phyloP scores from a whole-genome alignment of 2,888 invertebrate genomes.

The Lasioglossum calceatum region DNA sequence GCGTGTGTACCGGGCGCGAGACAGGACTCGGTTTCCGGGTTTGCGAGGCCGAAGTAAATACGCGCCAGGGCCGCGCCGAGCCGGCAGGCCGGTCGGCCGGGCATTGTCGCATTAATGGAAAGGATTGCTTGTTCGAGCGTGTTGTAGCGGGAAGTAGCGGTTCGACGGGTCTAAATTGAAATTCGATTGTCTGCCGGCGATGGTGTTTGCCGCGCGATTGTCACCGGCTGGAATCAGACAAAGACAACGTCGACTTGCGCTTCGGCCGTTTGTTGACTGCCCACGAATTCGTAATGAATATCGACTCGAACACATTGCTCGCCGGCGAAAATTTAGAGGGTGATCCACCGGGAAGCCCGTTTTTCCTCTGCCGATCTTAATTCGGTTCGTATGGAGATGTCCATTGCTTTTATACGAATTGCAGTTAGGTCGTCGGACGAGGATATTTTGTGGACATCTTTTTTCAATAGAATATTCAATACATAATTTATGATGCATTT shows the following conservation, averaged over 20 bases:
- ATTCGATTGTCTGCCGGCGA: conserved; percentile 81
- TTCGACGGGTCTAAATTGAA: conserved; percentile 82
- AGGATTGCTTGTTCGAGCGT: conserved; percentile 82
- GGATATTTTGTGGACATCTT: neutral
- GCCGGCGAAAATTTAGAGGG: neutral
- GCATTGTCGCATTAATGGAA: conserved; percentile 83
- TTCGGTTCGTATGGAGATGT: neutral
- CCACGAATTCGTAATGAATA: conserved; percentile 69
- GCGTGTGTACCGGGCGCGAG: conserved; percentile 5
- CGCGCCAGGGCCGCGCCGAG: conserved; percentile 65
- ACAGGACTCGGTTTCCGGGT: conserved; percentile 38
- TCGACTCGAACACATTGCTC: conserved; percentile 13
- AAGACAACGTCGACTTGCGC: conserved; percentile 58
- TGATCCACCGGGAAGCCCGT: neutral
- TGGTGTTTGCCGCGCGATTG: conserved; percentile 73
- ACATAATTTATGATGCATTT: too few species aligned
- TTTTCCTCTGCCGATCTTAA: neutral
- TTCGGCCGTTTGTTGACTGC: conserved; percentile 49
- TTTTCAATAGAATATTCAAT: too few species aligned
- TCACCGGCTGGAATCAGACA: conserved; percentile 52
- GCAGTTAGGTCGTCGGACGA: neutral
- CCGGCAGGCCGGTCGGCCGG: conserved; percentile 64
- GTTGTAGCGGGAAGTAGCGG: conserved; percentile 77
- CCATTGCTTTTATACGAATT: neutral
- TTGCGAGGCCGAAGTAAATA: conserved; percentile 72